Percentiles rank a stretch among this genome's conserved stretches.
These are phyloP conservation scores for Psilanteris sp. DNA, from an alignment of 1,140 invertebrate species.

Conservation along the genomic window DNA sequence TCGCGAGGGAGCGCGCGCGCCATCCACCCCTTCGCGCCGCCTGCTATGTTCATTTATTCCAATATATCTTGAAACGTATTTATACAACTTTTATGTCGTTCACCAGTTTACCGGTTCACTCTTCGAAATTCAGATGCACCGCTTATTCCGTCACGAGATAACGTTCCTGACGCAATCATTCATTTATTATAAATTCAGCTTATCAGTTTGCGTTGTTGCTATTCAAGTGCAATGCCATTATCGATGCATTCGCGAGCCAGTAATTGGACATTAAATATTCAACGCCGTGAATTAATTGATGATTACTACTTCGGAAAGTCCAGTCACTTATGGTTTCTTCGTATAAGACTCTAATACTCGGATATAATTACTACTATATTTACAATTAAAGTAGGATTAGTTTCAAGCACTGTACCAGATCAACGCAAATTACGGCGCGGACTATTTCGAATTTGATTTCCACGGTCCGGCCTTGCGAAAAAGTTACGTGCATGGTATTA, in stretches of 20 bases:
- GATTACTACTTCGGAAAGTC: conserved; percentile 27
- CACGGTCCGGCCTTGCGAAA: too few species aligned
- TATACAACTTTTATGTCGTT: conserved; percentile 62
- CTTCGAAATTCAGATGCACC: conserved; percentile 54
- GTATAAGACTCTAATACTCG: background rate
- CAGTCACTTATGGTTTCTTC: conserved; percentile 39
- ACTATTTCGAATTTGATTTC: too few species aligned
- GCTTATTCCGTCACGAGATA: conserved; percentile 41
- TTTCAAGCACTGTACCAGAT: conserved; percentile 4
- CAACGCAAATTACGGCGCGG: conserved; percentile 17
- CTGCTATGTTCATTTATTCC: conserved; percentile 47
- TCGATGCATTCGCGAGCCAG: conserved; percentile 45
- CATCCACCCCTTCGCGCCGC: conserved; percentile 13
- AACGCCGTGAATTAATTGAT: conserved; percentile 52
- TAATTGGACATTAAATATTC: conserved; percentile 59
- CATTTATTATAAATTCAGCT: conserved; percentile 58
- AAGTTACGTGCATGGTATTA: too few species aligned
- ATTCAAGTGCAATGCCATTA: conserved; percentile 48
- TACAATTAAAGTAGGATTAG: background rate
- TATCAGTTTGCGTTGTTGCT: conserved; percentile 56
- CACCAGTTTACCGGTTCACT: conserved; percentile 49
- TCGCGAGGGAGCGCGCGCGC: conserved; percentile 33
- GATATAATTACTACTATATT: conserved; percentile 20
- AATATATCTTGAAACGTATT: conserved; percentile 61
- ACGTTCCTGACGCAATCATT: conserved; percentile 20